Base-by-base conservation (phyloP, 2,888 invertebrate genomes). In the Cataglyphis cursor region DNA sequence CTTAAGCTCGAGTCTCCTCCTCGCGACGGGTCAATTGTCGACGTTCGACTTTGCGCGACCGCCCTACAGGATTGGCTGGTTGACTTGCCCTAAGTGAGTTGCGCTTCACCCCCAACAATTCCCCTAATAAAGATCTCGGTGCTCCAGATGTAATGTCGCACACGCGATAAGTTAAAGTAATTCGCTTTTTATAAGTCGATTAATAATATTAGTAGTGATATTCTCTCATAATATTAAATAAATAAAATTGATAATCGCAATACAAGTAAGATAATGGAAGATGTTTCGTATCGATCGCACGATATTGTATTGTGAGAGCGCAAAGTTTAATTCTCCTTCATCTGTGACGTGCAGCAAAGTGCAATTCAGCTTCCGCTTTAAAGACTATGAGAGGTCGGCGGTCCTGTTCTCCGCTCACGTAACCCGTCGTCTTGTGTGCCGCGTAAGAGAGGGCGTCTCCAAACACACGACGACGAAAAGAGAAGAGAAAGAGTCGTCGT, bases 11-110 rank as follows among this genome's bases (percentile, higher is more conserved):
- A 38, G 3, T 68, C 48, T 61, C 35, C 62, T 75, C 62, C 62
- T 81, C 12, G 75, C 62, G 76, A 75, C 81, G 76, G 76, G 76
- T 75, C 81, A 81, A 81, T 81, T 81, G 81, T 75, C 81, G 81
- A 81, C 62, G 81, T 81, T 81, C 62, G 76, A 81, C 75, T 75
- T 41, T 38, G 62, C 59, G 78, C 78, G 44, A 59, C 41, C 73
- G 35, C 44, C 59, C 54, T 59, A 21, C 31, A 38, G 38, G 73
- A 48, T 68, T 51, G 78, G 38, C 41, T 28, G 54, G n/a, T 21
- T 41, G 28, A 24, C n/a, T 59, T 31, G 44, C 59, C 31, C 35
- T 21, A 31, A 73, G 78, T 48, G 70, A 80, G 59, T 73, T 78
- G 31, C 21, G 41, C 15, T 44, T 12, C 38, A 8, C 1, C 2